Conservation (phyloP, 2,113 vertebrate species). For the Nannobrachium achirus region DNA sequence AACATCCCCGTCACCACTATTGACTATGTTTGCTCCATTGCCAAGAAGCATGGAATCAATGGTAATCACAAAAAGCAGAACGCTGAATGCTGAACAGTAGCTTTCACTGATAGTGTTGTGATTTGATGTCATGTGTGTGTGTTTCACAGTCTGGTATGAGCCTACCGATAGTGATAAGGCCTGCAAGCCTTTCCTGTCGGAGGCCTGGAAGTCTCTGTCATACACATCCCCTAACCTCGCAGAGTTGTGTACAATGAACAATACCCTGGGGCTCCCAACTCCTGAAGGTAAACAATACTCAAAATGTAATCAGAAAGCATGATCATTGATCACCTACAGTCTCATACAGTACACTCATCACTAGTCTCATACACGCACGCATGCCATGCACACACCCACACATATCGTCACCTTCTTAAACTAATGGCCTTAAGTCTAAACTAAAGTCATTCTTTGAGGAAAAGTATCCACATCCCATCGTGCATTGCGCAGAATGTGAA, state of each 20-base stretch:
- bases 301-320: background rate
- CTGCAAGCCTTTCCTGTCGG: conserved; percentile 87
- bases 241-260: conserved; percentile 86
- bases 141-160: conserved; percentile 88
- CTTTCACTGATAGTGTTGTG: conserved; percentile 2
- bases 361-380: background rate
- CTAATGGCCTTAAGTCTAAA: too few species aligned
- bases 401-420: too few species aligned
- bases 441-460: too few species aligned
- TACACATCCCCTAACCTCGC: conserved; percentile 88
- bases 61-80: conserved; percentile 66
- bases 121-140: conserved; percentile 28
- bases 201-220: conserved; percentile 86
- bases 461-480: too few species aligned
- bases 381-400: background rate
- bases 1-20: conserved; percentile 88
- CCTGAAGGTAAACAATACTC: conserved; percentile 78
- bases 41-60: conserved; percentile 77
- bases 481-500: too few species aligned
- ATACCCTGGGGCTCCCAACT: conserved; percentile 79
- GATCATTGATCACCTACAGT: background rate
- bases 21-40: conserved; percentile 85
- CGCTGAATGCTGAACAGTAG: background rate
- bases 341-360: background rate
- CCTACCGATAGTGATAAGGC: conserved; percentile 88